These are phyloP conservation scores for Grammomys surdaster DNA, from an alignment of 2,113 vertebrate species.

Conservation along the genomic window DNA sequence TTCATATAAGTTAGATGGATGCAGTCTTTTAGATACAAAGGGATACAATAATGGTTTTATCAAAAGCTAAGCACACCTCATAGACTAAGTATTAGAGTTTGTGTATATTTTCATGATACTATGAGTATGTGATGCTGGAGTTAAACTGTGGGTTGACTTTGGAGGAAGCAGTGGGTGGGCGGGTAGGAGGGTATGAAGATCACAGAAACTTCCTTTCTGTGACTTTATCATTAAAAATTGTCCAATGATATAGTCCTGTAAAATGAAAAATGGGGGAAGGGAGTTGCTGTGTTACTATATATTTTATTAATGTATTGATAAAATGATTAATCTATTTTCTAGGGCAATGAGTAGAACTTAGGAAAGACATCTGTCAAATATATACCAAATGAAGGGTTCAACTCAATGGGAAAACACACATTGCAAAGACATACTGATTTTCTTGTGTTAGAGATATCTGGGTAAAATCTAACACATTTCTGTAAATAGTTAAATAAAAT, in stretches of 20 bases:
- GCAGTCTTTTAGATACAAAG: neutral
- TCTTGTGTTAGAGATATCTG: neutral
- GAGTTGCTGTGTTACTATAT: neutral
- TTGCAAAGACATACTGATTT: neutral
- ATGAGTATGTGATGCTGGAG: neutral
- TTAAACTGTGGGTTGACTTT: neutral
- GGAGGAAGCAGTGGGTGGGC: neutral
- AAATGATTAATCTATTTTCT: neutral
- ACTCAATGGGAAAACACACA: neutral
- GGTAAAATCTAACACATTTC: neutral
- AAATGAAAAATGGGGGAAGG: neutral
- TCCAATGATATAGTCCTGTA: neutral
- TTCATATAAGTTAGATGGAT: neutral
- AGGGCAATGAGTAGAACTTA: neutral
- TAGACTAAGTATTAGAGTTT: neutral
- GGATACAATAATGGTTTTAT: no score
- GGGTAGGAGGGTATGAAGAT: neutral
- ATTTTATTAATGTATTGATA: neutral
- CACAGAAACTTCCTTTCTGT: neutral
- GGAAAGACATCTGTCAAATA: neutral
- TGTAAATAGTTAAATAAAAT: neutral
- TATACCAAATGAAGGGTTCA: neutral
- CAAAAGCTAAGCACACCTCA: neutral
- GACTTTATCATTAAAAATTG: neutral
- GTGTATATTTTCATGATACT: neutral